phyloP scores from a whole-genome alignment of 2,888 invertebrate genomes.

The Lumbricus terrestris region DNA sequence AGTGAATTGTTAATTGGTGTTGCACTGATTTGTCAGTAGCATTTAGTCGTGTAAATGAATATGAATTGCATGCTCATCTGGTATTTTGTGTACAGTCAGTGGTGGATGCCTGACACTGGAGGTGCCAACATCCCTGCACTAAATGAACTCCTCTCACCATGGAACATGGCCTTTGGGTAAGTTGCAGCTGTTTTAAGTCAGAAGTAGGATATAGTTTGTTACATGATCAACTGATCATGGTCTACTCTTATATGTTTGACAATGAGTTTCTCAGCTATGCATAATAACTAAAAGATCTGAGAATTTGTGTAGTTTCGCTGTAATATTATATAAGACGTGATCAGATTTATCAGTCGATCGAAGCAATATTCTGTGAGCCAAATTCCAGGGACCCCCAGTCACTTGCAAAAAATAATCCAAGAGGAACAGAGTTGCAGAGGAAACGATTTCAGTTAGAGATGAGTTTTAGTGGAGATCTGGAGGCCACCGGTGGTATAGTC shows the following conservation, averaged over 20 bases:
- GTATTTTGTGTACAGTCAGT: conserved; percentile 52
- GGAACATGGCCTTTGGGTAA: conserved; percentile 75
- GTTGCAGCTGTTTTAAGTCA: not conserved
- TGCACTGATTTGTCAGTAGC: not conserved
- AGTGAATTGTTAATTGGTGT: not conserved
- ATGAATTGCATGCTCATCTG: not conserved
- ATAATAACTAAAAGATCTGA: not conserved
- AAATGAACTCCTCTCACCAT: conserved; percentile 80
- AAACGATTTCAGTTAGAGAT: no score
- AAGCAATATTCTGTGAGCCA: no score
- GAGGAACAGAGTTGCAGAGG: no score
- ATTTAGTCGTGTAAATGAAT: not conserved
- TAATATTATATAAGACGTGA: no score
- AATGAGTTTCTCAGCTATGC: not conserved
- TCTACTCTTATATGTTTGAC: not conserved
- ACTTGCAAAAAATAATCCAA: no score
- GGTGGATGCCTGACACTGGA: conserved; percentile 86
- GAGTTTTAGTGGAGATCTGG: no score
- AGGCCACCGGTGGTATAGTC: no score
- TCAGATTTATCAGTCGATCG: no score
- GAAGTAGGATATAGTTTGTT: not conserved
- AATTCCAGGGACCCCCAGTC: no score
- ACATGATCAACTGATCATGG: not conserved
- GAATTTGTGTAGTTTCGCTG: not conserved
- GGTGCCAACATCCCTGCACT: conserved; percentile 91